A percentile compares a stretch with the other conserved stretches of the same genome.
Evolutionary conservation across 2,113 vertebrate genomes (phyloP).

Genomic region (Gadus chalcogrammus): DNA sequence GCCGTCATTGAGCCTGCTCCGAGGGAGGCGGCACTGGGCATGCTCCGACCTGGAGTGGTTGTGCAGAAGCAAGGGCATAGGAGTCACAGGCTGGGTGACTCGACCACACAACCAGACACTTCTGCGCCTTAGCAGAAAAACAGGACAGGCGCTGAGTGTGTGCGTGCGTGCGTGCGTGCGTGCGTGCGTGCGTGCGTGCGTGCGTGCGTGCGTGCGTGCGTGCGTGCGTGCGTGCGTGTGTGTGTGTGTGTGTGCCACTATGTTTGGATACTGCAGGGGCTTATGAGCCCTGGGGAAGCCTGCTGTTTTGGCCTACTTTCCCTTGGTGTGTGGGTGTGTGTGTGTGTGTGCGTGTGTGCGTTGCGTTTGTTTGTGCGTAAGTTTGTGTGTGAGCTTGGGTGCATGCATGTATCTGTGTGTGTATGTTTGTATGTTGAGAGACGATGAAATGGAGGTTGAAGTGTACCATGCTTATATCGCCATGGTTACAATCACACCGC

Average conservation of each 20-base stretch:
- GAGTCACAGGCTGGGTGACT: constrained; percentile 15
- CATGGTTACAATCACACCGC: constrained; percentile 2
- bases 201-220: no score
- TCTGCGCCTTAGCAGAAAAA: background rate
- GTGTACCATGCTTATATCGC: constrained; percentile 21
- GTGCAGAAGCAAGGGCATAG: constrained; percentile 50
- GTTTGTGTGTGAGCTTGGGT: background rate
- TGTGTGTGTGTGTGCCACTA: background rate
- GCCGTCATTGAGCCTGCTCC: constrained; percentile 14
- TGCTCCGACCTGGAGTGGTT: constrained; percentile 44
- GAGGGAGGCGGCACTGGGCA: constrained; percentile 24
- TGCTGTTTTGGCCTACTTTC: constrained; percentile 44
- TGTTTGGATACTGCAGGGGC: constrained; percentile 4
- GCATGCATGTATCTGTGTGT: background rate
- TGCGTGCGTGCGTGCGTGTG: no score
- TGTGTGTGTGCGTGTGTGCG: constrained; percentile 3
- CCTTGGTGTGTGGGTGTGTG: constrained; percentile 11
- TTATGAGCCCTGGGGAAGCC: constrained; percentile 23
- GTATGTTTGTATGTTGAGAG: background rate
- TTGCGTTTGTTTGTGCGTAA: background rate
- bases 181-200: no score
- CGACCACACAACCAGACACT: constrained; percentile 25
- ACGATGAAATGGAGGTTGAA: constrained; percentile 36
- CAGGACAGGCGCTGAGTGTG: background rate
- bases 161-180: no score